Evolutionary conservation across 2,888 invertebrate genomes (phyloP).

Genomic region (Clistopyga incitator): DNA sequence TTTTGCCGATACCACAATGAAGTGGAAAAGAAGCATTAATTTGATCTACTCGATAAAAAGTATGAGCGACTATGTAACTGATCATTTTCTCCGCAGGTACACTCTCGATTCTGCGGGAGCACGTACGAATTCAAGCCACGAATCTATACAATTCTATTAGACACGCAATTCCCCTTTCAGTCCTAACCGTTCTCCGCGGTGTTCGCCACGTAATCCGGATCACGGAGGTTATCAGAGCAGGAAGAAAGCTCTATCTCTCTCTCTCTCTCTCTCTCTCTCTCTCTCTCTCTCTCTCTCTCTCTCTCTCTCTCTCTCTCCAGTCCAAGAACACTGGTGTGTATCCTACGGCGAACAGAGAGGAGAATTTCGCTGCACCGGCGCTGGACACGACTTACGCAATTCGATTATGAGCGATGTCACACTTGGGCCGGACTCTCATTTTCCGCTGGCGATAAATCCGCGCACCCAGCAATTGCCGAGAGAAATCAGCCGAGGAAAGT

Average conservation of each 20-base stretch:
- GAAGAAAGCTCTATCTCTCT: slow-evolving; percentile 63
- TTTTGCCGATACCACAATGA: too few relatives aligned
- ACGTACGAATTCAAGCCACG: slow-evolving; percentile 1
- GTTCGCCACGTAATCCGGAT: slow-evolving; percentile 49
- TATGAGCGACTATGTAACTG: neutral
- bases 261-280: too few relatives aligned
- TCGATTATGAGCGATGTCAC: slow-evolving; percentile 36
- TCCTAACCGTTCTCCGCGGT: slow-evolving; percentile 3
- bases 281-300: too few relatives aligned
- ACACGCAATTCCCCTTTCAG: slow-evolving; percentile 31
- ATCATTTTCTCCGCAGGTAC: neutral
- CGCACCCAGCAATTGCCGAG: slow-evolving; percentile 4
- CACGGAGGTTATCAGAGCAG: slow-evolving; percentile 58
- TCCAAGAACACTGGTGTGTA: slow-evolving; percentile 9
- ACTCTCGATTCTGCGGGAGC: neutral
- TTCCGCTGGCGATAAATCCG: slow-evolving; percentile 16
- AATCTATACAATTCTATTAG: slow-evolving; percentile 44
- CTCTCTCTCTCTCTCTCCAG: too few relatives aligned
- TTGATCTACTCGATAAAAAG: neutral
- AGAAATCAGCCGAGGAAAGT: slow-evolving; percentile 9
- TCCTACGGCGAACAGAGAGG: slow-evolving; percentile 6
- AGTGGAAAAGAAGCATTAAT: neutral
- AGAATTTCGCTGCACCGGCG: slow-evolving; percentile 28
- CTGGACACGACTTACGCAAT: slow-evolving; percentile 31
- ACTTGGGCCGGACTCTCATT: slow-evolving; percentile 2